Base-by-base conservation (phyloP, 1,140 invertebrate species). In the Drosophila tani region DNA sequence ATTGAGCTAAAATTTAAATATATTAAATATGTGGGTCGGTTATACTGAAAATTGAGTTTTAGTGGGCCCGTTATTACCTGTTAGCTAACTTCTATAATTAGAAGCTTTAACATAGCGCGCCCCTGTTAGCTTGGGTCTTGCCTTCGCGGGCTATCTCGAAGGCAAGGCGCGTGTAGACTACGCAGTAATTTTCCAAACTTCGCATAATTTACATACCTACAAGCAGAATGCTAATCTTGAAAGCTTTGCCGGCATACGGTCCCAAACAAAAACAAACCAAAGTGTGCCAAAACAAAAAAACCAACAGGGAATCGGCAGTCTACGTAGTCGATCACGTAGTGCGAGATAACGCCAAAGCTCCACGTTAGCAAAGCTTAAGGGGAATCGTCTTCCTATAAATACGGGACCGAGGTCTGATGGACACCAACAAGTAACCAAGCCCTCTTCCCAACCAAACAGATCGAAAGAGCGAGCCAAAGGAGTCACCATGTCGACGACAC, bases 331-430 rank as follows among this genome's bases (percentile, higher is more conserved):
- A 43, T 56, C 45, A 49, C 68, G 70, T 60, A 74, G 32, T 11
- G 38, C 3, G 12, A 58, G 70, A 74, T 73, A 74, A 38, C 17
- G 15, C 1, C 0, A 71, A 74, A 74, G 67, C 67, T 73, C 11
- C 3, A 59, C 67, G 69, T 71, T 50, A 73, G 3, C n/a, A 46
- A 21, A 73, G 69, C 69, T 73, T 41, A 1, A 9, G 11, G 11
- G 5, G 45, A 32, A 53, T 49, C 19, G 40, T 55, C 65, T 64
- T 43, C 58, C 66, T 86, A 87, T 87, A 86, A 82, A 87, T 82
- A 83, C 63, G 66, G 46, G 81, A 41, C 49, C 32, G 27, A 32
- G 9, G 12, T 41, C 35, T 29, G 19, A 9, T 24, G 38, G 50
- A 50, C 58, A 21, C 17, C 17, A 76, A 62, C 57, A 58, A 63